These are phyloP conservation scores for Iphiclides podalirius DNA, from an alignment of 2,888 invertebrate species.

Conservation along the genomic window DNA sequence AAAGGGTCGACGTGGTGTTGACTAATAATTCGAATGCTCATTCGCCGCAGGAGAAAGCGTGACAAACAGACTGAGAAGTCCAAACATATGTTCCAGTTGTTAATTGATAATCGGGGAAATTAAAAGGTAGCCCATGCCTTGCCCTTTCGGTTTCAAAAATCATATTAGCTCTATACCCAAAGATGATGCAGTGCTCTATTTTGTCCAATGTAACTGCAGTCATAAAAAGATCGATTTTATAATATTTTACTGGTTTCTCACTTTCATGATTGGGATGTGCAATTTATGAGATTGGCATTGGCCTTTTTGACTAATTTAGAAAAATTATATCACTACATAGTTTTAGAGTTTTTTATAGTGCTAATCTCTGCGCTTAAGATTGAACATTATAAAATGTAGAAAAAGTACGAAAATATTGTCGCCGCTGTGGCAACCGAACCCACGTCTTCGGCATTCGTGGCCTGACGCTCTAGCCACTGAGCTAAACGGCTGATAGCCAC, in stretches of 20 bases:
- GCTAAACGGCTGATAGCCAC: too few species aligned
- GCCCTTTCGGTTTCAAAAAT: slow-evolving; percentile 30
- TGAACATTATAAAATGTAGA: too few species aligned
- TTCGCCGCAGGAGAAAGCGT: slow-evolving; percentile 70
- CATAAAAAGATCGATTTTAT: not conserved
- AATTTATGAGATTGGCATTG: too few species aligned
- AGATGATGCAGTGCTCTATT: slow-evolving; percentile 21
- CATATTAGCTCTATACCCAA: slow-evolving; percentile 32
- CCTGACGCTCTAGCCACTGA: too few species aligned
- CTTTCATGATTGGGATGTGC: too few species aligned
- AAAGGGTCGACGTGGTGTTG: slow-evolving; percentile 52
- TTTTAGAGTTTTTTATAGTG: too few species aligned
- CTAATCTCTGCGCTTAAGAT: too few species aligned
- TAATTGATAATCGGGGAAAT: slow-evolving; percentile 74
- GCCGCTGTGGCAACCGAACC: too few species aligned
- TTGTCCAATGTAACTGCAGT: not conserved
- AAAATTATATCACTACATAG: too few species aligned
- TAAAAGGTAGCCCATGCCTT: slow-evolving; percentile 59
- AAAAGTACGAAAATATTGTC: too few species aligned
- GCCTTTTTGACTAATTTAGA: too few species aligned
- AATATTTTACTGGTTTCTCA: not conserved
- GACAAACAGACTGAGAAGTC: slow-evolving; percentile 56
- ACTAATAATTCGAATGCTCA: slow-evolving; percentile 55
- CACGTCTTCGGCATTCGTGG: too few species aligned
- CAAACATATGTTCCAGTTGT: slow-evolving; percentile 73